These are phyloP conservation scores for Sparidentex hasta DNA, from an alignment of 2,797 vertebrate genomes.

Conservation along the genomic window DNA sequence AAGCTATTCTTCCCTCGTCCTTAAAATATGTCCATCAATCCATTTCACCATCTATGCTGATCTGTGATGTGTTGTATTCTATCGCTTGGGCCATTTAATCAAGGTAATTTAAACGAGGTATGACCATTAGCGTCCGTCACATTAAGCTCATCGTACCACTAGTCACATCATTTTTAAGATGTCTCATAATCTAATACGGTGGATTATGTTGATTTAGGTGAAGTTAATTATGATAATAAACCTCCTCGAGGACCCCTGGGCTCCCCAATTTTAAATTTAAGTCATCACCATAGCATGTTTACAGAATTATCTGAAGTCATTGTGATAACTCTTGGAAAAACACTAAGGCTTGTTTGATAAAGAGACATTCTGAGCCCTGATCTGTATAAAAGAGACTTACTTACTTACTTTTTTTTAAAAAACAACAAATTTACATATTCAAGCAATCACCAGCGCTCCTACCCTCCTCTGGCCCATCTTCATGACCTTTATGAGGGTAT, in stretches of 20 bases:
- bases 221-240: too few relatives aligned
- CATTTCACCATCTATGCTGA: constrained; percentile 42
- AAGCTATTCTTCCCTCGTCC: constrained; percentile 62
- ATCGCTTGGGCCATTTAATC: too few relatives aligned
- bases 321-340: neutral
- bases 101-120: too few relatives aligned
- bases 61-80: constrained; percentile 46
- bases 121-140: too few relatives aligned
- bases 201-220: too few relatives aligned
- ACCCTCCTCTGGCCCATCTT: neutral
- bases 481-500: constrained; percentile 49
- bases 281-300: neutral
- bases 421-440: constrained; percentile 10
- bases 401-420: neutral
- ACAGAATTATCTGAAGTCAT: neutral
- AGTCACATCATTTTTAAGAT: neutral
- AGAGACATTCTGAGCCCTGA: neutral
- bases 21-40: constrained; percentile 69
- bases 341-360: neutral
- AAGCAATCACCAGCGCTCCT: neutral
- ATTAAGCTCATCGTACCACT: too few relatives aligned
- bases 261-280: neutral
- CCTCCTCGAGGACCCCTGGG: too few relatives aligned
- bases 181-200: neutral
- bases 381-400: neutral